These are phyloP conservation scores for Tenrec ecaudatus DNA, from an alignment of 2,113 vertebrate genomes.

Conservation along the genomic window DNA sequence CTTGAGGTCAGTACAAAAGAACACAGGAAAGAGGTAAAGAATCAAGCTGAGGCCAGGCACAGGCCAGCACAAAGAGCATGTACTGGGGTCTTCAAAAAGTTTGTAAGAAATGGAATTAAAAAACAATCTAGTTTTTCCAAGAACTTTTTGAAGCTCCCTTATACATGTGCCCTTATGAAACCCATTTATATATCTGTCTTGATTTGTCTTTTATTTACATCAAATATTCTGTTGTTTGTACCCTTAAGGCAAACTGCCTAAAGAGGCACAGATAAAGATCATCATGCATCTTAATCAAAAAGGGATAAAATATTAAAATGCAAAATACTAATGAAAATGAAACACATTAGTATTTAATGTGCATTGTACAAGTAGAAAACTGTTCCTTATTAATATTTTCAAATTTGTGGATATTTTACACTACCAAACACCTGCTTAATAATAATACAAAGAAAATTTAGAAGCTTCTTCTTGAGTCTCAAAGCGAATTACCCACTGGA, in stretches of 20 bases:
- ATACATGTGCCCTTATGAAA: neutral
- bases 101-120: no score
- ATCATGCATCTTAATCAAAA: neutral
- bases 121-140: no score
- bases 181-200: neutral
- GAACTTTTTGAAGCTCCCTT: no score
- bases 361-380: neutral
- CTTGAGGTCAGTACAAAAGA: neutral
- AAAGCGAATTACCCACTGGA: constrained; percentile 5
- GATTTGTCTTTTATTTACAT: constrained; percentile 23
- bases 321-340: constrained; percentile 46
- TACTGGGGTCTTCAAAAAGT: no score
- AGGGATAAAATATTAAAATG: constrained; percentile 21
- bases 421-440: constrained; percentile 1
- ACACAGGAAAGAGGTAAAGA: neutral
- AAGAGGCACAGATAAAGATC: constrained; percentile 3
- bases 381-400: constrained; percentile 35
- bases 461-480: constrained; percentile 3
- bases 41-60: neutral
- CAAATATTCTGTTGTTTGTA: neutral
- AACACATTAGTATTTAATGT: neutral
- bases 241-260: neutral
- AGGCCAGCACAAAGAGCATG: neutral
- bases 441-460: neutral
- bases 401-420: constrained; percentile 4